A percentile compares a stretch with the other conserved stretches of the same genome.
These are phyloP conservation scores for Thyatira batis DNA, from an alignment of 2,888 invertebrate species.

Conservation along the genomic window DNA sequence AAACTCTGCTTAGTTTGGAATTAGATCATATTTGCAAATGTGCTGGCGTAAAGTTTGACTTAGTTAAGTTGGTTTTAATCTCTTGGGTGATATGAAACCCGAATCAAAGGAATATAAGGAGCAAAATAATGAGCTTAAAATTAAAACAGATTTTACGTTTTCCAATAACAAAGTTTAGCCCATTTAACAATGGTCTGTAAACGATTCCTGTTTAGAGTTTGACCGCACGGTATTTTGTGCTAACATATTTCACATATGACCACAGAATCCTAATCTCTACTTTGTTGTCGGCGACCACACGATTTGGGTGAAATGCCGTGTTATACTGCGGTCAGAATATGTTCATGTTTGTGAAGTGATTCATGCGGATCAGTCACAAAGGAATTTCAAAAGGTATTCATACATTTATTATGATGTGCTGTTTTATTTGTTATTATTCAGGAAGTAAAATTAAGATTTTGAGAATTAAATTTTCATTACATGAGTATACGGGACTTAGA, in stretches of 20 bases:
- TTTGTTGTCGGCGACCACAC: slow-evolving; percentile 51
- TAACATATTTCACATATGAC: slow-evolving; percentile 34
- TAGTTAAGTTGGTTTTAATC: no score
- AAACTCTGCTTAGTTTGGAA: no score
- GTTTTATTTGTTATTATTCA: no score
- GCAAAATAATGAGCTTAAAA: background rate
- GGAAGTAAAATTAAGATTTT: no score
- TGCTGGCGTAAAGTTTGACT: no score
- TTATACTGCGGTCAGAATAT: slow-evolving; percentile 11
- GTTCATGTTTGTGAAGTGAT: slow-evolving; percentile 1
- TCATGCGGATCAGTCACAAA: slow-evolving; percentile 1
- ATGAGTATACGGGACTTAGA: no score
- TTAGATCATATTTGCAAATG: no score
- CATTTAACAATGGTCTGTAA: background rate
- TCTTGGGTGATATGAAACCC: no score
- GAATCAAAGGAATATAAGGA: background rate
- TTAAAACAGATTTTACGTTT: no score
- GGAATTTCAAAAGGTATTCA: background rate
- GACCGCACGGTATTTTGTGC: slow-evolving; percentile 1
- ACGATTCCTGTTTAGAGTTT: background rate
- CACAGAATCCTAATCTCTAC: slow-evolving; percentile 48
- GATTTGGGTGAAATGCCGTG: slow-evolving; percentile 36
- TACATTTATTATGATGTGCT: background rate
- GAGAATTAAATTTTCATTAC: no score
- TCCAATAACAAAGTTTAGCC: background rate